A percentile compares a stretch with the other conserved stretches of the same genome.
Conservation (phyloP, 2,888 invertebrate species). For the Pemphredon lugubris region DNA sequence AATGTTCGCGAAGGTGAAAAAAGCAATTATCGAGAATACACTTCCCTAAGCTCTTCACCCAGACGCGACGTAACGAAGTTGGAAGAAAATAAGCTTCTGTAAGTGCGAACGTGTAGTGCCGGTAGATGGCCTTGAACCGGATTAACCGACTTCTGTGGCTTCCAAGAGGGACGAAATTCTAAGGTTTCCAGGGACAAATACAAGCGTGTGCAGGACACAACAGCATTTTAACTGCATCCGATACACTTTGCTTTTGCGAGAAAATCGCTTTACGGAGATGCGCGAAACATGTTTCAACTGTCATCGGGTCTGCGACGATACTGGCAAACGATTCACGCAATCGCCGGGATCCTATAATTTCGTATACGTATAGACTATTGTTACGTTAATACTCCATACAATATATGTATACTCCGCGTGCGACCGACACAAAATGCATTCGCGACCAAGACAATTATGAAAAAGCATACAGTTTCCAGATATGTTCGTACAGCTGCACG, state of each 20-base stretch:
- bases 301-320: too few species aligned
- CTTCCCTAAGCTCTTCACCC: too few species aligned
- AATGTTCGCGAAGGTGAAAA: too few species aligned
- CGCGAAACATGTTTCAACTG: neutral
- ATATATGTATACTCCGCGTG: too few species aligned
- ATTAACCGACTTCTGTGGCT: slow-evolving; percentile 39
- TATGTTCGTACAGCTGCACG: neutral
- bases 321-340: too few species aligned
- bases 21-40: too few species aligned
- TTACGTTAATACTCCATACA: too few species aligned
- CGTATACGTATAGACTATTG: too few species aligned
- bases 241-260: neutral
- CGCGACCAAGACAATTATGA: too few species aligned
- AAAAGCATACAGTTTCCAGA: too few species aligned
- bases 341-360: too few species aligned
- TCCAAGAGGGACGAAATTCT: slow-evolving; percentile 51
- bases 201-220: slow-evolving; percentile 14
- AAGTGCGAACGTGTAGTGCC: slow-evolving; percentile 9
- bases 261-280: neutral
- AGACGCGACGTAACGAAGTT: slow-evolving; percentile 9
- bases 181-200: slow-evolving; percentile 45
- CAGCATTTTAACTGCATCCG: slow-evolving; percentile 12
- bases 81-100: slow-evolving; percentile 1
- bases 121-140: slow-evolving; percentile 55
- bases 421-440: too few species aligned